Evolutionary conservation across 2,797 vertebrate genomes (phyloP).

Genomic region (Lepilemur ruficaudatus): DNA sequence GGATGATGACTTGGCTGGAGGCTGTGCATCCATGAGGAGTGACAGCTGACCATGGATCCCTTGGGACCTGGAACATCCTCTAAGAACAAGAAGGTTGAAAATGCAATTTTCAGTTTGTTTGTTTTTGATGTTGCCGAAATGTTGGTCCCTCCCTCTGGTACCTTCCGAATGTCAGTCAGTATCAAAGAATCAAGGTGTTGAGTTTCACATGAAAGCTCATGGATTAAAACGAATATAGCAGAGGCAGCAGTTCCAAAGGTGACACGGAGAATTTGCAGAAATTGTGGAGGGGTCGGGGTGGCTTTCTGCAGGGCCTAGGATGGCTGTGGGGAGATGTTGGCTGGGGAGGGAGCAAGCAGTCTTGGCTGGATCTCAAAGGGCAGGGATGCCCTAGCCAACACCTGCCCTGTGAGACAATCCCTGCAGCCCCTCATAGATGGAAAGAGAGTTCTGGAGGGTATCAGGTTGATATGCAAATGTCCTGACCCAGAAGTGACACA

Average conservation of each 20-base stretch:
- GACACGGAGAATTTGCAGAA: neutral
- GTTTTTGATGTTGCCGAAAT: neutral
- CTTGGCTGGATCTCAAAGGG: neutral
- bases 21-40: neutral
- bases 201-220: neutral
- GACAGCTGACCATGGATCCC: neutral
- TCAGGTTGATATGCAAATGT: neutral
- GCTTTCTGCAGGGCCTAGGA: neutral
- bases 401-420: rapidly evolving
- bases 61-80: neutral
- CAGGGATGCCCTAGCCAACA: neutral
- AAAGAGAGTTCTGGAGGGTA: neutral
- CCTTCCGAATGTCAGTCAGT: neutral
- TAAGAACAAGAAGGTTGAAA: neutral
- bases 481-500: neutral
- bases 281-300: neutral
- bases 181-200: neutral
- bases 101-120: neutral
- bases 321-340: rapidly evolving
- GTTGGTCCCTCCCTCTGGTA: neutral
- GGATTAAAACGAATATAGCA: neutral
- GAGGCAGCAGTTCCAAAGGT: neutral
- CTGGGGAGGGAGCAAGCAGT: too few species aligned
- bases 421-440: neutral
- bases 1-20: neutral